Evolutionary conservation across 2,797 vertebrate species (phyloP), one percentile per base, ranked within the genome.

Genomic region (Pangasius macronema): DNA sequence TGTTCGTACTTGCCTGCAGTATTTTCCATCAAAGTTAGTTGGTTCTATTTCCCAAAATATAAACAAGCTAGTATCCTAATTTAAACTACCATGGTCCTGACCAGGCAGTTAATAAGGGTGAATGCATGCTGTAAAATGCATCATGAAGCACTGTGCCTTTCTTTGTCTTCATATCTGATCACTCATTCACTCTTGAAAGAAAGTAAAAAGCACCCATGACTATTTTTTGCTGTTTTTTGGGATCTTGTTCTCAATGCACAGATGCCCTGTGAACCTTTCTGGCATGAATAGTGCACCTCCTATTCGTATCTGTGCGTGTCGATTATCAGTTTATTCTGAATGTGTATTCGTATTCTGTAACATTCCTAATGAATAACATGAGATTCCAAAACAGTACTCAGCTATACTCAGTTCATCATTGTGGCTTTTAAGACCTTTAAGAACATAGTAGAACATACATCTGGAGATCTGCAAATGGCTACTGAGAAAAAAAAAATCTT

Each of bases 1-100:
- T 77, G 75, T 76, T 55, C 36, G 16, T 33, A 79, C 75, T 55
- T 79, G 51, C 27, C 51, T 77, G 51, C 51, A 77, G 8, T 77
- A 10, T 53, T 53, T 55, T 33, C 30, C 51, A 10, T 33, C 51
- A 55, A 77, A 33, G 33, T 20, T 22, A 55, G 13, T 51, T 76
- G 46, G 24, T n/a, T 76, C 46, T 18, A n/a, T 51, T 18, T 51
- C 73, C 27, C 13, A n/a, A 73, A 75, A 51, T 49, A 6, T 7
- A 75, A 3, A 76, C 13, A 51, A 75, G 20, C 16, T 20, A 20
- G 67, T 36, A 70, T 70, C 18, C 18, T 70, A 22, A 70, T 70
- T 39, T 20, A 14, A 73, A 20, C 49, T 51, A 22, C 51, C 51
- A 5, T 33, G 16, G 22, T 18, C 18, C n/a, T 36, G 51, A 33